Conservation (phyloP, 2,888 invertebrate genomes). For the Stenoptilia bipunctidactyla region DNA sequence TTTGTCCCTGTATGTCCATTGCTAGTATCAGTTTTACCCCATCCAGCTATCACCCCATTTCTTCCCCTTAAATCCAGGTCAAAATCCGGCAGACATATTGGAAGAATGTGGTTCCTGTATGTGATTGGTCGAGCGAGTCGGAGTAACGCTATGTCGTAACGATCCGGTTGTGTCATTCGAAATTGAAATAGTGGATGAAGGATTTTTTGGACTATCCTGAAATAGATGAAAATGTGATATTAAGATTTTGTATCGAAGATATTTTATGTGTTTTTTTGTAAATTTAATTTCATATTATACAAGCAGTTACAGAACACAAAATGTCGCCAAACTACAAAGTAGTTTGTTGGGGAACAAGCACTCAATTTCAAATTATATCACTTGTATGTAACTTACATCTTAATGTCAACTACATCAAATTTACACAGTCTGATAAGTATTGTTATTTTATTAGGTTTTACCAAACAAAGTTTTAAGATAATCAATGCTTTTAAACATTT, state of each 20-base stretch:
- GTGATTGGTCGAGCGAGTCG: constrained; percentile 77
- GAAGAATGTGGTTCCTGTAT: constrained; percentile 77
- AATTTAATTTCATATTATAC: background rate
- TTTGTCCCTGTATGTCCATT: constrained; percentile 85
- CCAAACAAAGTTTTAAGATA: too few species aligned
- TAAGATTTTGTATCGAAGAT: background rate
- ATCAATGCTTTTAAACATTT: too few species aligned
- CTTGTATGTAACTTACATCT: too few species aligned
- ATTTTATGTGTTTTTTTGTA: background rate
- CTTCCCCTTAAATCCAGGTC: constrained; percentile 45
- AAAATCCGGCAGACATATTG: constrained; percentile 80
- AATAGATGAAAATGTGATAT: constrained; percentile 11
- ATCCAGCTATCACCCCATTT: constrained; percentile 78
- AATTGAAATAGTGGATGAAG: constrained; percentile 86
- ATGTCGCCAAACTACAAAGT: too few species aligned
- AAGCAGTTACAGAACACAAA: too few species aligned
- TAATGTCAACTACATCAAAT: too few species aligned
- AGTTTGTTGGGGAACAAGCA: too few species aligned
- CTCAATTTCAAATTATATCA: too few species aligned
- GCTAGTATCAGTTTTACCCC: constrained; percentile 85
- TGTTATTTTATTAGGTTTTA: too few species aligned
- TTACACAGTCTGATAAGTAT: too few species aligned
- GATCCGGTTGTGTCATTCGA: constrained; percentile 85
- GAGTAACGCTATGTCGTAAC: constrained; percentile 83
- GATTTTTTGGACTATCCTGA: constrained; percentile 77